Percentiles rank a stretch among this genome's conserved stretches.
These are phyloP conservation scores for Lasiommata megera DNA, from an alignment of 2,888 invertebrate species.

Conservation along the genomic window DNA sequence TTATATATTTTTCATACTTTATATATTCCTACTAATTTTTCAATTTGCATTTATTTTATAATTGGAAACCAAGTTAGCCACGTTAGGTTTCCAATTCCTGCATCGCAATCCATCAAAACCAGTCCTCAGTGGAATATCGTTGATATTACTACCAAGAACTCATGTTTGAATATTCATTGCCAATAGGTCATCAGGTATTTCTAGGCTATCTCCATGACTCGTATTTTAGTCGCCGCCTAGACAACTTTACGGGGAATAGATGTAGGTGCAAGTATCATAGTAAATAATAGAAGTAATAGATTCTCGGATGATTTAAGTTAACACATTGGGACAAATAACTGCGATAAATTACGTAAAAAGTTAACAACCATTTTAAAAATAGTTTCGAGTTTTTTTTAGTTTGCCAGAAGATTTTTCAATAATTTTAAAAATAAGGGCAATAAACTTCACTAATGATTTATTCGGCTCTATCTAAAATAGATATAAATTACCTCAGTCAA, in stretches of 20 bases:
- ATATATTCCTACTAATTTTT: no score
- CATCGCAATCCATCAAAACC: slow-evolving; percentile 51
- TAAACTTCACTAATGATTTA: no score
- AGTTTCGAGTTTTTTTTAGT: no score
- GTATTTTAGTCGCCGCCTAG: slow-evolving; percentile 27
- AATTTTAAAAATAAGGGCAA: no score
- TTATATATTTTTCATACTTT: no score
- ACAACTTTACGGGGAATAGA: slow-evolving; percentile 28
- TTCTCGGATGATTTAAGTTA: slow-evolving; percentile 26
- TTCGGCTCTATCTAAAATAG: neutral
- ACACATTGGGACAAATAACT: no score
- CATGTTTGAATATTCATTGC: slow-evolving; percentile 41
- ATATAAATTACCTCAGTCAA: neutral
- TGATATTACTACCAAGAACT: slow-evolving; percentile 43
- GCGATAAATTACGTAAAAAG: no score
- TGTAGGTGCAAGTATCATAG: slow-evolving; percentile 25
- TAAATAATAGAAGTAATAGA: slow-evolving; percentile 24
- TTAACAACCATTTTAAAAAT: no score
- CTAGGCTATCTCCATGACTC: slow-evolving; percentile 21
- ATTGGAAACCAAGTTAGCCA: no score
- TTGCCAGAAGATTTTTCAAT: no score
- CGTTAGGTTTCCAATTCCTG: neutral
- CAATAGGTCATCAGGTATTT: slow-evolving; percentile 29
- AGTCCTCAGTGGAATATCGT: slow-evolving; percentile 40
- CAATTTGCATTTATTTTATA: no score